Base-by-base conservation (phyloP, 2,797 vertebrate genomes). In the Sebastes diaconus region DNA sequence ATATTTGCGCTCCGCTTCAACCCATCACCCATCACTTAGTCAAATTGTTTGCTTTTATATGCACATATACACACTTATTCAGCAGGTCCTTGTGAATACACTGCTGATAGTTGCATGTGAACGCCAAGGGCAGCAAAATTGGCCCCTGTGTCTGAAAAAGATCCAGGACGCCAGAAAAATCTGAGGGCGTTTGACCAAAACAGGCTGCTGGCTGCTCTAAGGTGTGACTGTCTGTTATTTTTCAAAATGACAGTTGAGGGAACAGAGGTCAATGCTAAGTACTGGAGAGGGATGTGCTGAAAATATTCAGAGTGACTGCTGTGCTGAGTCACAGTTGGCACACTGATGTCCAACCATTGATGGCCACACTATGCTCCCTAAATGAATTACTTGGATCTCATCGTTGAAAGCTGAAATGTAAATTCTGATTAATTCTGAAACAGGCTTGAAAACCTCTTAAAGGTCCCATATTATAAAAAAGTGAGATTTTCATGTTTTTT, bases 261-360 rank as follows among this genome's bases (percentile, higher is more conserved):
- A 61, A 50, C 73, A 71, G 77, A 72, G 81, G 83, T 77, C 83
- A 68, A 8, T 58, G 74, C 77, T 81, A 84, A 86, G 68, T 73
- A 68, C 65, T 63, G 81, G 50, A 86, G 74, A 80, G 81, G 71
- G 73, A 83, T 86, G 60, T 52, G 68, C 71, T 59, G 64, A 65
- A 90, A 84, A 87, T 86, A 84, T 80, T 84, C 59, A 69, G 73
- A 77, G 79, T 57, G 68, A 81, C 61, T 57, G 74, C 70, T 68
- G 70, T 25, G n/a, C 58, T 65, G 70, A 78, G 67, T 66, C 83
- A 80, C 22, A 20, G 65, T 20, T 77, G 85, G 73, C 66, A 79
- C 79, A 69, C 34, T 22, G 55, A 34, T 36, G 8, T 61, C 65
- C 58, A 73, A 25, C 52, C 67, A 42, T 27, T 36, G 42, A 67